A percentile compares a stretch with the other conserved stretches of the same genome.
Evolutionary conservation across 2,888 invertebrate species (phyloP).

Genomic region (Troides aeacus): DNA sequence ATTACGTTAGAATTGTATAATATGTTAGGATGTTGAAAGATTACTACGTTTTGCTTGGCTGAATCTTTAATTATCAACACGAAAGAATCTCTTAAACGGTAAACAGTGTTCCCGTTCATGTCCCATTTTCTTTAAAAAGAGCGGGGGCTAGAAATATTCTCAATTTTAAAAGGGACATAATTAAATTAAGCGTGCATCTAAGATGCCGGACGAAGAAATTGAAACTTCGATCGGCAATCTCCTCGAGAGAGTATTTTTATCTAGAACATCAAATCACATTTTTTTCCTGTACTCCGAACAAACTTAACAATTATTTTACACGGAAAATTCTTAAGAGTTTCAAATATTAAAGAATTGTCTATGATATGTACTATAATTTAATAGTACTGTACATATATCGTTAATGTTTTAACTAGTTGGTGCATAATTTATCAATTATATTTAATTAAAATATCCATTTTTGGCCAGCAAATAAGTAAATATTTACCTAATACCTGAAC

Average conservation of each 20-base stretch:
- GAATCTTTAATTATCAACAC: too few species aligned
- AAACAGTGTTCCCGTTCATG: background rate
- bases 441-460: too few species aligned
- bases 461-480: too few species aligned
- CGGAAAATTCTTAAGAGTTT: background rate
- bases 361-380: background rate
- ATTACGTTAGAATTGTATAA: background rate
- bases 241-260: background rate
- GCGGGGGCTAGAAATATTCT: background rate
- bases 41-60: background rate
- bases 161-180: slow-evolving; percentile 55
- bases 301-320: background rate
- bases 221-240: slow-evolving; percentile 45
- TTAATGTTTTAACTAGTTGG: too few species aligned
- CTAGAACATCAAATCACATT: background rate
- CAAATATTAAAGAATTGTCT: background rate
- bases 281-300: background rate
- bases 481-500: too few species aligned
- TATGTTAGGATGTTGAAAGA: background rate
- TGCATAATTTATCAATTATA: too few species aligned
- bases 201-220: slow-evolving; percentile 55
- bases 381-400: too few species aligned
- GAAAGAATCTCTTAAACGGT: background rate
- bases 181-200: slow-evolving; percentile 63
- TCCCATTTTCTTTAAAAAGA: background rate